Base-by-base conservation (phyloP, 2,797 vertebrate species). In the Neoniphon sammara region DNA sequence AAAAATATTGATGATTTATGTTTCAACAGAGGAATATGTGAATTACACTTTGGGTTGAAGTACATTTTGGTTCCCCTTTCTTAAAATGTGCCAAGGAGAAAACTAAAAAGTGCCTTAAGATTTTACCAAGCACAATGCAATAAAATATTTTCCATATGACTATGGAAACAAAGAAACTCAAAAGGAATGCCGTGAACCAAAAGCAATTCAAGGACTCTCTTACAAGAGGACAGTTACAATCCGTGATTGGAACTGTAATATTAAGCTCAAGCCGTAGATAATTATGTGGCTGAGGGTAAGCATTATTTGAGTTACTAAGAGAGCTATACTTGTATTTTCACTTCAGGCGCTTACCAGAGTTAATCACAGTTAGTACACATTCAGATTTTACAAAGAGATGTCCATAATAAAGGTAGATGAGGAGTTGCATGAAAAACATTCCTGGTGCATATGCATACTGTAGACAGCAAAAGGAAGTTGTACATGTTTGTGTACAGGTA, bases 31-130 rank as follows among this genome's bases (percentile, higher is more conserved):
- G 46, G 23, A 82, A 84, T 34, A 82, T 57, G 80, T 54, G 23
- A 75, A 80, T 83, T 71, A 61, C 59, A 82, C 86, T 91, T 91
- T 91, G 84, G 85, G 77, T 77, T 86, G 75, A 85, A 86, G 77
- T 23, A 17, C 72, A 72, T 61, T 46, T 60, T 60, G 60, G 80
- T 83, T 71, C 68, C 63, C 47, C 61, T 59, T 78, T 82, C 61
- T 73, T 50, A 27, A 78, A 90, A 88, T 90, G 87, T 92, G 90
- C 85, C 70, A 63, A 21, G 55, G 53, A 62, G 66, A 74, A 53
- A 84, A 89, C 66, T 54, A 72, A 77, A 75, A 80, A 79, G 36
- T 72, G 75, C 76, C 87, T 55, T 46, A 82, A 74, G 81, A 89
- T 78, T 90, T 83, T 73, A 76, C 65, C 87, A 78, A 86, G 77